Conservation (phyloP, 2,888 invertebrate genomes). For the Cenopis cana region DNA sequence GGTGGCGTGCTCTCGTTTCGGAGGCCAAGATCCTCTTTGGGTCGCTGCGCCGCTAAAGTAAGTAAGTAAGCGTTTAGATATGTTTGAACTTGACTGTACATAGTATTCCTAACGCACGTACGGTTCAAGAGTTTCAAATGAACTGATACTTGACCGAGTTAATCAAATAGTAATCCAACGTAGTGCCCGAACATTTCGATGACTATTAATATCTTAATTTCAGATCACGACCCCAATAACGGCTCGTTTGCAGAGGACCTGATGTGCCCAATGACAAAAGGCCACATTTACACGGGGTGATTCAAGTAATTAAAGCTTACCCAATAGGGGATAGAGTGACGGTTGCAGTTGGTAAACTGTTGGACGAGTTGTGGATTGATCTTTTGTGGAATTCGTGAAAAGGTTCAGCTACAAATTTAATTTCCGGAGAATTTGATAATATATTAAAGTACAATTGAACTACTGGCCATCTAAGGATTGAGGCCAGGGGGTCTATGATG, state of each 20-base stretch:
- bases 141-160: constrained; percentile 35
- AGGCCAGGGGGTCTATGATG: too few relatives aligned
- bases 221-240: constrained; percentile 57
- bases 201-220: constrained; percentile 59
- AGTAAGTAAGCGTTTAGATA: too few relatives aligned
- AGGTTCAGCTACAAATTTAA: background rate
- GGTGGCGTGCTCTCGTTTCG: too few relatives aligned
- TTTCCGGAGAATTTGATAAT: background rate
- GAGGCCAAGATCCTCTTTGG: too few relatives aligned
- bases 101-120: background rate
- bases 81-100: too few relatives aligned
- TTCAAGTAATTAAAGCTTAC: constrained; percentile 9
- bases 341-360: background rate
- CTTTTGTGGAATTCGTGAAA: constrained; percentile 4
- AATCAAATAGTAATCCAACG: constrained; percentile 55
- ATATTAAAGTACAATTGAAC: background rate
- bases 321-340: background rate
- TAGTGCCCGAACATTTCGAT: constrained; percentile 64
- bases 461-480: background rate
- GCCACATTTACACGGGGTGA: background rate
- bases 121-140: constrained; percentile 9
- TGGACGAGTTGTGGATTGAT: background rate
- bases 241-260: constrained; percentile 21
- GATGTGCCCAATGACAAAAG: background rate
- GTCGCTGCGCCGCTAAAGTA: too few relatives aligned